Base-by-base conservation (phyloP, 2,888 invertebrate genomes). In the Drosophila meridiana region DNA sequence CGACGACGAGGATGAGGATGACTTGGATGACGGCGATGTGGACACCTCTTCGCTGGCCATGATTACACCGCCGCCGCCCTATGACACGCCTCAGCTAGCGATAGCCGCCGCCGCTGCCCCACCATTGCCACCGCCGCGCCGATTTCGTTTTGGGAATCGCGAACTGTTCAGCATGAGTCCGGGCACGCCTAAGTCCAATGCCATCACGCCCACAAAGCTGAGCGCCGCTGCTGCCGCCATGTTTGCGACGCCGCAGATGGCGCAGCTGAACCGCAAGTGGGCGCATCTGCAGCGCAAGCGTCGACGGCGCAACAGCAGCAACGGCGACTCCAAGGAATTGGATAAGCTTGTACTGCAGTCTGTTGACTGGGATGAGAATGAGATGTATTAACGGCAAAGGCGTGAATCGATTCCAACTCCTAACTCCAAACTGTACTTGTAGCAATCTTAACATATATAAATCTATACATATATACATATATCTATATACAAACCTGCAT, bases 311-410 rank as follows among this genome's bases (percentile, higher is more conserved):
- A 93, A 91, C 73, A 93, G 92, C 78, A 93, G 93, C 80, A 92
- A 92, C 3, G 92, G 92, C 40, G 93, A 93, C 78, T 92, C 93
- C 38, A 93, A 93, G 77, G 93, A 93, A 69, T 82, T 93, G 64
- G 93, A 93, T 76, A 93, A 93, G 76, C 84, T 93, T 58, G 93
- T 93, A 55, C 80, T 93, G 63, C 93, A 93, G 82, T 92, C 93
- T 28, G 93, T 93, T 67, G 93, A 93, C 81, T 93, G 93, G 93
- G 93, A 93, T 77, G 93, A 93, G 69, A 93, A 93, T 73, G 93
- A 93, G 83, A 92, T 93, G 85, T 93, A 93, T 80, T 93, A 88
- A 52, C 58, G 55, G 48, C 57, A 4, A 32, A n/a, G 7, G 28
- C 45, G 8, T 50, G 14, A 28, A 50, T 43, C 48, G 53, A 66